These are phyloP conservation scores for Agapostemon virescens DNA, from an alignment of 2,888 invertebrate species.

Conservation along the genomic window DNA sequence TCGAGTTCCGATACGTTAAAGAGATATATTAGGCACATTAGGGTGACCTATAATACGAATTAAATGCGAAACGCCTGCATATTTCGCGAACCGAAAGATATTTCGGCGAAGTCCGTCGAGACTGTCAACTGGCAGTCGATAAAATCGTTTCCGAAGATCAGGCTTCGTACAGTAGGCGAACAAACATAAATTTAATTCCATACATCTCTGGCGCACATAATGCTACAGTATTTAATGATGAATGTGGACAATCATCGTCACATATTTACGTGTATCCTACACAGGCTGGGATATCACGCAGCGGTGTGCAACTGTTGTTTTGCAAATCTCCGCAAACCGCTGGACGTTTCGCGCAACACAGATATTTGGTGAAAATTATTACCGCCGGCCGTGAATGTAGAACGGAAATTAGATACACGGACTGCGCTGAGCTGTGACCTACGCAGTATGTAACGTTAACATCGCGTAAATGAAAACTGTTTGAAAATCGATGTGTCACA, in stretches of 20 bases:
- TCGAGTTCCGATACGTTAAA: no score
- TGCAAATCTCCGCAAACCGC: slow-evolving; percentile 56
- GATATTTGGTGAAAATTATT: slow-evolving; percentile 63
- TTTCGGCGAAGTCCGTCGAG: background rate
- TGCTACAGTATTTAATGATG: slow-evolving; percentile 45
- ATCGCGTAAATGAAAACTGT: slow-evolving; percentile 11
- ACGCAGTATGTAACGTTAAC: slow-evolving; percentile 42
- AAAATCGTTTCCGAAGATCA: background rate
- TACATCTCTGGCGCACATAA: slow-evolving; percentile 2
- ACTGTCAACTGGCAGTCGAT: background rate
- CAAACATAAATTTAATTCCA: slow-evolving; percentile 35
- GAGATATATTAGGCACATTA: no score
- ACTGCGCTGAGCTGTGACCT: slow-evolving; percentile 51
- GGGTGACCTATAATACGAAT: no score
- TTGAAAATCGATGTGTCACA: background rate
- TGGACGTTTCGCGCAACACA: slow-evolving; percentile 46
- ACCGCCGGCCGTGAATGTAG: slow-evolving; percentile 46
- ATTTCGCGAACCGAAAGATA: background rate
- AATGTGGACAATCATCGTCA: slow-evolving; percentile 46
- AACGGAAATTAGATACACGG: slow-evolving; percentile 62
- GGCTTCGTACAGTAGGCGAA: slow-evolving; percentile 5
- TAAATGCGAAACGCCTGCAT: background rate
- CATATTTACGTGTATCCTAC: slow-evolving; percentile 41
- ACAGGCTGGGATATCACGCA: slow-evolving; percentile 22
- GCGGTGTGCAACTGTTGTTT: slow-evolving; percentile 59